These are phyloP conservation scores for Dioctria rufipes DNA, from an alignment of 2,888 invertebrate genomes.

Conservation along the genomic window DNA sequence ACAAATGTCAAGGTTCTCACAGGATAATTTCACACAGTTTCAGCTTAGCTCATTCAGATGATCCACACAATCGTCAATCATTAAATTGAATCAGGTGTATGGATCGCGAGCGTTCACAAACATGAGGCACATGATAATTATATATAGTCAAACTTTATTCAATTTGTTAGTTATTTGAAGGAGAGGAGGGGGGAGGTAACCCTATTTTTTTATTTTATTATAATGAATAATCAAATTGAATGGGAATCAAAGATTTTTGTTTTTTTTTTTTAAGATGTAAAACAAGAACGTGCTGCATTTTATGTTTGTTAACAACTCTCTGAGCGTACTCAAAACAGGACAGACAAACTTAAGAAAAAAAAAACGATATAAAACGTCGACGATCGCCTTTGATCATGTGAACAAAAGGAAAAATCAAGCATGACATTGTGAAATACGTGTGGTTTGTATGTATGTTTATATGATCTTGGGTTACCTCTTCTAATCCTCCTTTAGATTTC, in stretches of 20 bases:
- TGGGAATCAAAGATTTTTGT: neutral
- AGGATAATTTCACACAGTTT: neutral
- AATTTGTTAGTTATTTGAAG: conserved; percentile 2
- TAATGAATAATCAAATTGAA: conserved; percentile 20
- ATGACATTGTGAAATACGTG: conserved; percentile 48
- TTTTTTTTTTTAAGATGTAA: neutral
- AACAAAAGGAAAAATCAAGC: conserved; percentile 43
- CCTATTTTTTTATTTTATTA: neutral
- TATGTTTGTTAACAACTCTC: conserved; percentile 26
- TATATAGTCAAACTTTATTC: neutral
- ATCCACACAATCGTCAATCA: conserved; percentile 5
- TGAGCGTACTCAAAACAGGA: neutral
- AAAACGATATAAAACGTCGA: neutral
- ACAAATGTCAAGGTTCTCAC: conserved; percentile 26
- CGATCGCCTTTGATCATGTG: conserved; percentile 46
- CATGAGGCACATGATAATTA: neutral
- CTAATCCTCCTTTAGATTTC: conserved; percentile 39
- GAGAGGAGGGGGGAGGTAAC: neutral
- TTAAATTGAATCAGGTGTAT: conserved; percentile 17
- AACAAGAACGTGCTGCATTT: conserved; percentile 18
- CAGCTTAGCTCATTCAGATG: neutral
- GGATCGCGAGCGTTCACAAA: too few relatives aligned
- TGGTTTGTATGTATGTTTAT: neutral
- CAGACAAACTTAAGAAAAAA: neutral
- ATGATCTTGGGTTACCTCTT: neutral